These are phyloP conservation scores for Sorex fumeus DNA, from an alignment of 2,113 vertebrate genomes.

Conservation along the genomic window DNA sequence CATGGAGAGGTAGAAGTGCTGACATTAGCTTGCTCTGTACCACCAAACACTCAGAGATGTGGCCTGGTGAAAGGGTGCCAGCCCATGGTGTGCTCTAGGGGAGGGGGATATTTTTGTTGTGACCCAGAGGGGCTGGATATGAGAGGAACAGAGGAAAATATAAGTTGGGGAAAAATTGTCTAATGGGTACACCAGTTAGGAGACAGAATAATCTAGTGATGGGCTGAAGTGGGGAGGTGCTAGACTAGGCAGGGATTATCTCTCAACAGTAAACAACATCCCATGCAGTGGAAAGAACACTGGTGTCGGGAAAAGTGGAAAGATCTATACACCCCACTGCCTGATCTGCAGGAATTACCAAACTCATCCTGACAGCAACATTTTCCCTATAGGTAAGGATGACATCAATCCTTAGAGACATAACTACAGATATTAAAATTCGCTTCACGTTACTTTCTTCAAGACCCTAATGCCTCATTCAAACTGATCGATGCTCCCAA, in stretches of 20 bases:
- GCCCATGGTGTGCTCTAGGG: not conserved
- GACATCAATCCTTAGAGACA: not conserved
- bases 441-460: not conserved
- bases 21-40: not conserved
- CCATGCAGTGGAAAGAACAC: not conserved
- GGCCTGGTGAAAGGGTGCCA: conserved; percentile 13
- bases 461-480: not conserved
- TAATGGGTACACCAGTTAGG: not conserved
- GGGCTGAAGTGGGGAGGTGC: not conserved
- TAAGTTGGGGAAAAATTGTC: not conserved
- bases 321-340: fast-evolving
- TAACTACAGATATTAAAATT: not conserved
- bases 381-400: not conserved
- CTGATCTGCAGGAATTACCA: not conserved
- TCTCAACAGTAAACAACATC: not conserved
- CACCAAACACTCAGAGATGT: conserved; percentile 8
- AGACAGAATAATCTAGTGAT: not conserved
- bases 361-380: not conserved
- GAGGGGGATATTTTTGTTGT: not conserved
- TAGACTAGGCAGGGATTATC: not conserved
- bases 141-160: conserved; percentile 37
- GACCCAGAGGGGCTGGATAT: not conserved
- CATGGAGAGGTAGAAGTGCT: conserved; percentile 9
- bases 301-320: not conserved
- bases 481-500: not conserved